These are phyloP conservation scores for Syngnathus floridae DNA, from an alignment of 2,113 vertebrate genomes.

Conservation along the genomic window DNA sequence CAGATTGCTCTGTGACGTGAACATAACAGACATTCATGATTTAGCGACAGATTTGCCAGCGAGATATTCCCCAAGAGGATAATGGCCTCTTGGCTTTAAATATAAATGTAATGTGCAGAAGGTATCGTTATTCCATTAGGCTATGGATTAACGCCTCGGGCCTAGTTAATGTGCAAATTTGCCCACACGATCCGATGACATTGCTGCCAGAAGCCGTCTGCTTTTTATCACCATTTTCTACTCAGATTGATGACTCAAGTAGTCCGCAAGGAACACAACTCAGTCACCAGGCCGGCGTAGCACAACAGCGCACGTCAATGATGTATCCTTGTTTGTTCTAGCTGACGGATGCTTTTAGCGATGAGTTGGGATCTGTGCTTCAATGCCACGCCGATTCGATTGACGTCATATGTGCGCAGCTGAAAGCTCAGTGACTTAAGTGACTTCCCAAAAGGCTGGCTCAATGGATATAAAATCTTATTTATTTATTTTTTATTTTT, in stretches of 20 bases:
- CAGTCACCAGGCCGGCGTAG: conserved; percentile 12
- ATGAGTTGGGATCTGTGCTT: conserved; percentile 18
- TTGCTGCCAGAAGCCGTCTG: conserved; percentile 6
- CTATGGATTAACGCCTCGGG: conserved; percentile 6
- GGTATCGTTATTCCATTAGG: conserved; percentile 1
- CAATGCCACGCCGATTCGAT: conserved; percentile 2
- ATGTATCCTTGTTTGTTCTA: conserved; percentile 10
- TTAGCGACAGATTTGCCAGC: conserved; percentile 31
- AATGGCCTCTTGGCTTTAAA: conserved; percentile 20
- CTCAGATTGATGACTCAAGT: conserved; percentile 33
- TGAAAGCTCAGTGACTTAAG: conserved; percentile 6
- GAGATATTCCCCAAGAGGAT: conserved; percentile 7
- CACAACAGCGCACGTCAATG: conserved; percentile 10
- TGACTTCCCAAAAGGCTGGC: conserved; percentile 15
- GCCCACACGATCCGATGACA: conserved; percentile 3
- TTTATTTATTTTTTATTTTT: too few species aligned
- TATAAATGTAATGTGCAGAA: conserved; percentile 16
- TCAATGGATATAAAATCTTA: conserved; percentile 7
- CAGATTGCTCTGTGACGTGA: conserved; percentile 9
- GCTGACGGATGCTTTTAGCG: conserved; percentile 16
- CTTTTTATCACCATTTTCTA: conserved; percentile 12
- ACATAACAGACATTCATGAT: conserved; percentile 40
- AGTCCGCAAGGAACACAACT: conserved; percentile 18
- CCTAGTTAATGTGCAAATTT: conserved; percentile 4
- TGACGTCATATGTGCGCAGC: conserved; percentile 2